Conservation (phyloP, 2,113 vertebrate species). For the Xiphophorus hellerii region DNA sequence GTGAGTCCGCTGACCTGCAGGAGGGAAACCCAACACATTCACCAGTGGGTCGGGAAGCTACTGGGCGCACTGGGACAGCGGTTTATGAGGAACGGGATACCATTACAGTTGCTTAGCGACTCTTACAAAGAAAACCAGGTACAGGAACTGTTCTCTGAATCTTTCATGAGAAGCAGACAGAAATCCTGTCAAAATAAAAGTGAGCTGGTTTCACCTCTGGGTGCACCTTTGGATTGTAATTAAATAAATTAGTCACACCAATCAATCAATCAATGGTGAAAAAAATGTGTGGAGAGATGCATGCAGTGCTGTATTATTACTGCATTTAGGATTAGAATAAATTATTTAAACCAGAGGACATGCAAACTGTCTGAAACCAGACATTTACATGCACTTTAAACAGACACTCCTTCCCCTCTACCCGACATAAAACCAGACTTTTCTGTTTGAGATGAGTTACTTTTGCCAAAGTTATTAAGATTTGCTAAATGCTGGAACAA, state of each 20-base stretch:
- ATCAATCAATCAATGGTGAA: not conserved
- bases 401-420: not conserved
- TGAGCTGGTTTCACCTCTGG: slow-evolving; percentile 12
- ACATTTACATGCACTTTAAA: not conserved
- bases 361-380: not conserved
- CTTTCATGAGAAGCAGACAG: slow-evolving; percentile 83
- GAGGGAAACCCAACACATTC: slow-evolving; percentile 61
- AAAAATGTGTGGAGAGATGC: not conserved
- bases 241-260: not conserved
- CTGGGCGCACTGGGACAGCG: slow-evolving; percentile 50
- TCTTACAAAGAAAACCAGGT: slow-evolving; percentile 76
- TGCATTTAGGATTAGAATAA: not conserved
- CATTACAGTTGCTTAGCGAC: slow-evolving; percentile 91
- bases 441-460: not conserved
- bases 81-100: slow-evolving; percentile 83
- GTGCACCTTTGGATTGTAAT: not conserved
- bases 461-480: not conserved
- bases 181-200: slow-evolving; percentile 42
- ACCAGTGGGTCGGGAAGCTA: slow-evolving; percentile 28
- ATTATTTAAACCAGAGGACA: too few relatives aligned
- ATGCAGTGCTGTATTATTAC: not conserved
- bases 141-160: slow-evolving; percentile 87
- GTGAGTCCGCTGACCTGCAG: slow-evolving; percentile 71
- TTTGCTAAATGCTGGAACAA: too few relatives aligned
- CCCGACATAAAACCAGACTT: not conserved